Evolutionary conservation across 2,797 vertebrate genomes (phyloP), one percentile per base, ranked within the genome.

Genomic region (Echiichthys vipera): DNA sequence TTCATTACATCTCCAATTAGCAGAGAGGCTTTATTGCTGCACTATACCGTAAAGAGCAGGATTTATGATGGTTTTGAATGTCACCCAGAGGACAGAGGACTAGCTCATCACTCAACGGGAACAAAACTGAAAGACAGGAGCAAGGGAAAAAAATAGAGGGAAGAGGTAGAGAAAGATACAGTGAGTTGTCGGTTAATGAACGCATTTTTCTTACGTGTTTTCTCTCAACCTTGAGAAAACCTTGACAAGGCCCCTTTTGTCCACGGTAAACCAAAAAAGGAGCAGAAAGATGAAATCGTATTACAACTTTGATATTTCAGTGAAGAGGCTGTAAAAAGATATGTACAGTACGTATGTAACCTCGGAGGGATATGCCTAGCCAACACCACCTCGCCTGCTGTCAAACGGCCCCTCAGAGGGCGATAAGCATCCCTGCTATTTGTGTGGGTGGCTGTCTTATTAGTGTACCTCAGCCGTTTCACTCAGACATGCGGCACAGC

Each of bases 1-100:
- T 98, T 98, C 97, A 99, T 98, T 98, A 98, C 97, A 97, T 96
- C 96, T 96, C 96, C 97, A 99, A 99, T 99, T 98, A 98, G 97
- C 95, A 95, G 96, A 96, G 96, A 96, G 95, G 97, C 96, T 98
- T 98, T 98, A 98, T 96, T 93, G 93, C 96, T 94, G 95, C 95
- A 95, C 95, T 94, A 94, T 96, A 95, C 97, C 96, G 95, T 98
- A 98, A 98, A 98, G 96, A 94, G 91, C 94, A 95, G 95, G 96
- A 99, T 99, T 99, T 99, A 99, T 97, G 97, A 95, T 85, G 92
- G 93, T 95, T 97, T 97, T 98, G 97, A 99, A 99, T 98, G 97
- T 99, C 97, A 99, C 97, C 97, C 97, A 98, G 96, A 98, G 97
- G 97, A 97, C 97, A 95, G 90, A 86, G 80, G 89, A 90, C 96